Evolutionary conservation across 2,113 vertebrate genomes (phyloP).

Genomic region (Theropithecus gelada): DNA sequence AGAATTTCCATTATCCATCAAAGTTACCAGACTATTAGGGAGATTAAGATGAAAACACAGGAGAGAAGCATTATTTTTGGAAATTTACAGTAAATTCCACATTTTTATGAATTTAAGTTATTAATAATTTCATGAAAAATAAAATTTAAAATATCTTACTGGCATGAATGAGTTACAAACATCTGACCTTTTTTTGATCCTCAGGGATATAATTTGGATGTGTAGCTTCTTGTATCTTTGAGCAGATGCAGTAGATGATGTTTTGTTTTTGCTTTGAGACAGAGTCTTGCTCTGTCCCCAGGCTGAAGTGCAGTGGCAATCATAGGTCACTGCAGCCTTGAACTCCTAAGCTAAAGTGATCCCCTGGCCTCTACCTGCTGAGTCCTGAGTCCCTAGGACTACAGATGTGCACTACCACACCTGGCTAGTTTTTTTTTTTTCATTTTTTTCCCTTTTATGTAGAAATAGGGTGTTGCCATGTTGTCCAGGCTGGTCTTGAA

Average conservation of each 20-base stretch:
- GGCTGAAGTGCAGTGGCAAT: too few species aligned
- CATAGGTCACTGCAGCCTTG: too few species aligned
- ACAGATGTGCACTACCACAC: too few species aligned
- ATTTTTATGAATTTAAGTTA: not conserved
- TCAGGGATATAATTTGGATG: not conserved
- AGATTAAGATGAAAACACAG: not conserved
- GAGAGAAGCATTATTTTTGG: not conserved
- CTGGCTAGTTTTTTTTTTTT: too few species aligned
- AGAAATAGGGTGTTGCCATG: too few species aligned
- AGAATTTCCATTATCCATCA: not conserved
- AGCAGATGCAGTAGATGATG: not conserved
- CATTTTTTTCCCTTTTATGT: too few species aligned
- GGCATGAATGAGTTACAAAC: not conserved
- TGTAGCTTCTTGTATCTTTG: not conserved
- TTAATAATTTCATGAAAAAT: not conserved
- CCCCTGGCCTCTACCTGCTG: too few species aligned
- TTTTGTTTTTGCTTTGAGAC: not conserved
- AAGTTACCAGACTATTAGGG: not conserved
- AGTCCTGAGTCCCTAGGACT: too few species aligned
- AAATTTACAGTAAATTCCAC: not conserved
- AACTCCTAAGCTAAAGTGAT: too few species aligned
- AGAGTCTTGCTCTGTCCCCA: too few species aligned
- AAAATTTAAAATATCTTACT: not conserved
- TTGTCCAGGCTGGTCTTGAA: too few species aligned
- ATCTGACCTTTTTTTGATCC: not conserved